Conservation (phyloP, 2,888 invertebrate genomes). For the Eupelmus urozonus region DNA sequence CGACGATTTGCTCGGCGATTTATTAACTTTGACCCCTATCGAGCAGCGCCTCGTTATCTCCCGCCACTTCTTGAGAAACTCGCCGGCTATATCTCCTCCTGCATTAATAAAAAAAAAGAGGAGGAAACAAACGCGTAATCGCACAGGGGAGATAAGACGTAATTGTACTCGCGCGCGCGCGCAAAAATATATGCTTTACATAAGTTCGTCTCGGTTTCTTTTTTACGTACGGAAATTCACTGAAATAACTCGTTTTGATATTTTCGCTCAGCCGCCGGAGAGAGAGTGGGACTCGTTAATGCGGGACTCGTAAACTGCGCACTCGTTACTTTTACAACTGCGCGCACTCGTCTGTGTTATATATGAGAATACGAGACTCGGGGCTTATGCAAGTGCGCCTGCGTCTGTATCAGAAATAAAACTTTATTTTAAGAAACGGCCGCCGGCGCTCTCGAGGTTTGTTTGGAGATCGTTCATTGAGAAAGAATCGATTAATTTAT, state of each 20-base stretch:
- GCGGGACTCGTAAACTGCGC: slow-evolving; percentile 58
- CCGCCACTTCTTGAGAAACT: slow-evolving; percentile 36
- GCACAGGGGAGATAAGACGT: slow-evolving; percentile 40
- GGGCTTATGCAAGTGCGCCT: too few species aligned
- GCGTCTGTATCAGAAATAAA: not conserved
- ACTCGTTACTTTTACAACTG: slow-evolving; percentile 51
- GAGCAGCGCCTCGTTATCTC: not conserved
- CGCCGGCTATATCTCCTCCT: not conserved
- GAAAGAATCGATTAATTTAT: slow-evolving; percentile 1
- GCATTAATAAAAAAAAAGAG: slow-evolving; percentile 1
- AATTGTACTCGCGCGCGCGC: slow-evolving; percentile 12
- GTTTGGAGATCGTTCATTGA: slow-evolving; percentile 3
- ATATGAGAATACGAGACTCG: slow-evolving; percentile 23
- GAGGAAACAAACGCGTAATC: too few species aligned
- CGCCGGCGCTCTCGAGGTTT: too few species aligned
- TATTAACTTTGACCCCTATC: slow-evolving; percentile 44
- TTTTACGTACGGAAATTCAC: slow-evolving; percentile 35
- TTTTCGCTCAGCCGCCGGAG: slow-evolving; percentile 30
- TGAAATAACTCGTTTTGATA: slow-evolving; percentile 48
- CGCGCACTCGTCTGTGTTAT: slow-evolving; percentile 4
- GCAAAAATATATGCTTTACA: slow-evolving; percentile 47
- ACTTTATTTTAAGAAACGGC: slow-evolving; percentile 9
- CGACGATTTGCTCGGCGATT: slow-evolving; percentile 21
- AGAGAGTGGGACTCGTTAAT: slow-evolving; percentile 50
- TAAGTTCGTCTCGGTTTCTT: slow-evolving; percentile 14